These are phyloP conservation scores for Xylota sylvarum DNA, from an alignment of 2,888 invertebrate genomes.

Conservation along the genomic window DNA sequence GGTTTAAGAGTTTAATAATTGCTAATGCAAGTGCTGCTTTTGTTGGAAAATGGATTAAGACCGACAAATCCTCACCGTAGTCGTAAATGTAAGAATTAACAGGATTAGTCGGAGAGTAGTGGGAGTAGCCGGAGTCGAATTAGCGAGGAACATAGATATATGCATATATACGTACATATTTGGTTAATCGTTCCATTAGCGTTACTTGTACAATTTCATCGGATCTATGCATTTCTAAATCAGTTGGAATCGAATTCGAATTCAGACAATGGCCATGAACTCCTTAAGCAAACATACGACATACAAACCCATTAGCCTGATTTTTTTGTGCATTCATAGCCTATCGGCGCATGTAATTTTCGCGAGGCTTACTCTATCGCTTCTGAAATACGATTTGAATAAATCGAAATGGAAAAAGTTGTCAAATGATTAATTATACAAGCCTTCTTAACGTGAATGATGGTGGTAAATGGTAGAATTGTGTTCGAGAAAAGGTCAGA, in stretches of 20 bases:
- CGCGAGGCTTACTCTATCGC: background rate
- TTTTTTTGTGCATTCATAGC: slow-evolving; percentile 29
- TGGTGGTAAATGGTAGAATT: background rate
- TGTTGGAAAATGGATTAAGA: too few relatives aligned
- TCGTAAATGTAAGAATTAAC: too few relatives aligned
- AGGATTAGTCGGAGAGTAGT: too few relatives aligned
- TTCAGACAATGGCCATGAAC: slow-evolving; percentile 25
- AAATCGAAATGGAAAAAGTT: background rate
- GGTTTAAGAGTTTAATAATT: too few relatives aligned
- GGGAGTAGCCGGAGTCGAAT: too few relatives aligned
- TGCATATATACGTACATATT: too few relatives aligned
- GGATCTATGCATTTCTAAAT: background rate
- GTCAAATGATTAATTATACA: background rate
- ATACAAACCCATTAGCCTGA: slow-evolving; percentile 19
- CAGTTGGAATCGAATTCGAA: background rate
- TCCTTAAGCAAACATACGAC: slow-evolving; percentile 1
- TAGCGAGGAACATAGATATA: background rate
- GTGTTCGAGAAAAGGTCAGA: background rate
- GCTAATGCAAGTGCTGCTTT: too few relatives aligned
- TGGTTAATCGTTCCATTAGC: too few relatives aligned
- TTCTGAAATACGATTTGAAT: slow-evolving; percentile 14
- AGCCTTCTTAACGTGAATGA: background rate
- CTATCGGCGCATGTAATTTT: slow-evolving; percentile 2
- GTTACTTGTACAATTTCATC: too few relatives aligned
- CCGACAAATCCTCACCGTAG: too few relatives aligned